A percentile compares a stretch with the other conserved stretches of the same genome.
These are phyloP conservation scores for Osmerus eperlanus DNA, from an alignment of 2,113 vertebrate genomes.

Conservation along the genomic window DNA sequence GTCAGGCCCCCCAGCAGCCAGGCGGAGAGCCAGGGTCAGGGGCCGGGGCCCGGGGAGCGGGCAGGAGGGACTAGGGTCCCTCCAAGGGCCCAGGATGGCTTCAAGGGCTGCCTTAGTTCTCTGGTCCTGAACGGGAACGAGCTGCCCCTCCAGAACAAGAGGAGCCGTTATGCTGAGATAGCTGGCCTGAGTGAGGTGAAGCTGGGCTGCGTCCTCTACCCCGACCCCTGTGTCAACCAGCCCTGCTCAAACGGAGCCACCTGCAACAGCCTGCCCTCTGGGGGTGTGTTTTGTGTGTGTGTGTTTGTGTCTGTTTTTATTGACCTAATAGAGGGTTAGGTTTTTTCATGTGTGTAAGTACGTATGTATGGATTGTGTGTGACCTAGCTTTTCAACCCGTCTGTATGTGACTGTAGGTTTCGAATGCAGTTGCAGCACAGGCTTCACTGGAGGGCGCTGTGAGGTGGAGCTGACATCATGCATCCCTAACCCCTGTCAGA, in stretches of 20 bases:
- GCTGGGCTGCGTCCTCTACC: constrained; percentile 89
- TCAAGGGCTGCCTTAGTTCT: constrained; percentile 91
- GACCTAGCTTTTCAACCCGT: constrained; percentile 25
- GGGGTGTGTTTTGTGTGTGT: constrained; percentile 70
- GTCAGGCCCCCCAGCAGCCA: constrained; percentile 76
- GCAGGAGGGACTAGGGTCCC: constrained; percentile 58
- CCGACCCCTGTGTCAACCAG: constrained; percentile 81
- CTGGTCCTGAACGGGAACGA: constrained; percentile 86
- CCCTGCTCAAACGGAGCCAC: constrained; percentile 89
- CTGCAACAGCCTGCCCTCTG: constrained; percentile 84
- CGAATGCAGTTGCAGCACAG: constrained; percentile 83
- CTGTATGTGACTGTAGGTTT: constrained; percentile 73
- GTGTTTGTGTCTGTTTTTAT: not conserved
- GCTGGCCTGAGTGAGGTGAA: constrained; percentile 87
- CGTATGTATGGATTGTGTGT: constrained; percentile 5
- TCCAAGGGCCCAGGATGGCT: constrained; percentile 82
- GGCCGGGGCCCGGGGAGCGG: constrained; percentile 63
- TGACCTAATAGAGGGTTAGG: not conserved
- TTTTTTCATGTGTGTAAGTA: not conserved
- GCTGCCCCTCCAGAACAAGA: constrained; percentile 90
- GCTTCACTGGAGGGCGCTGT: constrained; percentile 90
- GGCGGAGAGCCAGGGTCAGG: constrained; percentile 62
- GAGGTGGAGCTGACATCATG: constrained; percentile 88
- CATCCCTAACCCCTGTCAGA: constrained; percentile 89
- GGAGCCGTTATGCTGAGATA: constrained; percentile 88